These are phyloP conservation scores for Trogon melanurus DNA, from an alignment of 2,113 vertebrate species.

Conservation along the genomic window DNA sequence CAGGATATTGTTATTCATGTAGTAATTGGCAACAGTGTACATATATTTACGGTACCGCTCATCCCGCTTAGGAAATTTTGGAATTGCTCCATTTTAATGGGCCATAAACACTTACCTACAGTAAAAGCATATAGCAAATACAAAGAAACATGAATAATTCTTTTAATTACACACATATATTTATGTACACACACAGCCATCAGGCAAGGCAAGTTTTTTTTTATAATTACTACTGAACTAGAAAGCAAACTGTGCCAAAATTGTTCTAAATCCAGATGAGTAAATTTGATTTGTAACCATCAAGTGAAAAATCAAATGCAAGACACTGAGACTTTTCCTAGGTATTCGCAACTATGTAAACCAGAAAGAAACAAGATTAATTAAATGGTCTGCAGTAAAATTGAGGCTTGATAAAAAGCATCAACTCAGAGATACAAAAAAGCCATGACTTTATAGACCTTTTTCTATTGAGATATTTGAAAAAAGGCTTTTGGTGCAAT, in stretches of 20 bases:
- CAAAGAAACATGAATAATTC: slow-evolving; percentile 47
- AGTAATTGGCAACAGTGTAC: not conserved
- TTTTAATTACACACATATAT: not conserved
- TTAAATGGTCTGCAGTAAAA: not conserved
- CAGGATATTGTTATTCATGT: slow-evolving; percentile 27
- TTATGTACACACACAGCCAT: slow-evolving; percentile 52
- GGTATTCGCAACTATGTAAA: not conserved
- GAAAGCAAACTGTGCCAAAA: not conserved
- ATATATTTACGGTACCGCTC: slow-evolving; percentile 1
- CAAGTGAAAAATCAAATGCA: not conserved
- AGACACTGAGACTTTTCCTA: not conserved
- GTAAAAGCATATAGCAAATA: slow-evolving; percentile 16
- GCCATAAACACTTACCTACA: slow-evolving; percentile 45
- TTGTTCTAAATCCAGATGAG: not conserved
- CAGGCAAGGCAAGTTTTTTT: slow-evolving; percentile 22
- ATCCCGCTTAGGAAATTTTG: slow-evolving; percentile 54
- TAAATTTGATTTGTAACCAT: not conserved
- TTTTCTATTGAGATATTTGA: not conserved
- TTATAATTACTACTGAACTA: slow-evolving; percentile 5
- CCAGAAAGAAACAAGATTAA: not conserved
- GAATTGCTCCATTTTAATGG: slow-evolving; percentile 56
- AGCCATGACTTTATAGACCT: fast-evolving
- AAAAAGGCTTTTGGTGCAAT: not conserved
- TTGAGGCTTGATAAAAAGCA: not conserved
- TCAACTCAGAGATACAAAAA: not conserved